A percentile compares a stretch with the other conserved stretches of the same genome.
These are phyloP conservation scores for Cochlearius cochlearius DNA, from an alignment of 2,113 vertebrate genomes.

Conservation along the genomic window DNA sequence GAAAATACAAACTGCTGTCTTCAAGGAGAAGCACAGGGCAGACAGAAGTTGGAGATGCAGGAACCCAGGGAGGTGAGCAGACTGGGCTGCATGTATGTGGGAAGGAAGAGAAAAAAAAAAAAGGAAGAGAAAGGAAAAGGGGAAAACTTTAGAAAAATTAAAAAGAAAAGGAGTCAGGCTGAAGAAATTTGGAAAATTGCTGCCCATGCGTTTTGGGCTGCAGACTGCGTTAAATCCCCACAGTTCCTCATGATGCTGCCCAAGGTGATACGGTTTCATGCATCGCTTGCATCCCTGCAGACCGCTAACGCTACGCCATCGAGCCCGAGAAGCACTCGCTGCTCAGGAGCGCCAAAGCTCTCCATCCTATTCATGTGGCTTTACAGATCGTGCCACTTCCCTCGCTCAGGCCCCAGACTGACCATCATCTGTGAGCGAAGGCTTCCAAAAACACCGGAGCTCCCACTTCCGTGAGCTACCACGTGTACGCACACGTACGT, in stretches of 20 bases:
- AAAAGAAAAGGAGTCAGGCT: not conserved
- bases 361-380: not conserved
- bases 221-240: not conserved
- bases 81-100: not conserved
- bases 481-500: rapidly evolving
- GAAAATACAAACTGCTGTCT: not conserved
- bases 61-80: not conserved
- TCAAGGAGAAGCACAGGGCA: not conserved
- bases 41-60: not conserved
- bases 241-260: rapidly evolving
- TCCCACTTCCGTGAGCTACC: rapidly evolving
- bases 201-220: not conserved
- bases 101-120: not conserved
- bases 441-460: too few species aligned
- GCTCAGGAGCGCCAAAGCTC: not conserved
- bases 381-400: not conserved
- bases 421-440: rapidly evolving
- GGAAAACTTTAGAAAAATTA: not conserved
- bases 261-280: rapidly evolving
- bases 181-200: not conserved
- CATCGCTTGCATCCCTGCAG: not conserved
- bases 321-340: rapidly evolving
- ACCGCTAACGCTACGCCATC: rapidly evolving
- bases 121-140: not conserved
- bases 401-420: not conserved